Base-by-base conservation (phyloP, 2,113 vertebrate genomes). In the Collichthys lucidus region DNA sequence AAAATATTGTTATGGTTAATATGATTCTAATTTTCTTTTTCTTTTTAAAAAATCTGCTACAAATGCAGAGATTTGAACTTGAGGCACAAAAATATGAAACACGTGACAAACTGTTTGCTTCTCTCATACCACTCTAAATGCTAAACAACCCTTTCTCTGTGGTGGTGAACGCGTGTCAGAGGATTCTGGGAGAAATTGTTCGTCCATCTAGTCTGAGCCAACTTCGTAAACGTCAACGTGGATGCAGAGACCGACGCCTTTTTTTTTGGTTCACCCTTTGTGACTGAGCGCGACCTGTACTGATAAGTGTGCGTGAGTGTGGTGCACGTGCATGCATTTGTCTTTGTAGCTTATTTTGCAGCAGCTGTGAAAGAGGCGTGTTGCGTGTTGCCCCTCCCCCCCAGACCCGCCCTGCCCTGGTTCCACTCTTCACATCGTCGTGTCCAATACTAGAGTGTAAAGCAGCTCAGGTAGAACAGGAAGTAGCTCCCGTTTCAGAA, bases 291-390 rank as follows among this genome's bases (percentile, higher is more conserved):
- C 0, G 7, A 74, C 61, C 57, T 60, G 52, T 66, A 46, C 56
- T 77, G 64, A 44, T 44, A 56, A 64, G 20, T 57, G 57, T 15
- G 67, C 46, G 86, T 67, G 42, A 26, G 69, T 78, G 68, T 62
- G 65, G 35, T 79, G 84, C 56, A 68, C 1, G 40, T 61, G 77
- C 53, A 46, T 74, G n/a, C 69, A 20, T 40, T 69, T 85, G 82
- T 88, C 50, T 87, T 81, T 91, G 87, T 91, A 92, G 91, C 89
- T 92, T 94, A 92, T 91, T 90, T 80, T 85, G 89, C 87, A 92
- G 89, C 86, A 88, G 90, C 91, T 83, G 86, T 91, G 81, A 86
- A 83, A 84, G 72, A 88, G 81, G 72, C 56, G 62, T 82, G 40
- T 77, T 40, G 42, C 79, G 62, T 70, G 44, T 77, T 80, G 35